A percentile compares a stretch with the other conserved stretches of the same genome.
Conservation (phyloP, 2,113 vertebrate genomes). For the Ceyx margarethae region DNA sequence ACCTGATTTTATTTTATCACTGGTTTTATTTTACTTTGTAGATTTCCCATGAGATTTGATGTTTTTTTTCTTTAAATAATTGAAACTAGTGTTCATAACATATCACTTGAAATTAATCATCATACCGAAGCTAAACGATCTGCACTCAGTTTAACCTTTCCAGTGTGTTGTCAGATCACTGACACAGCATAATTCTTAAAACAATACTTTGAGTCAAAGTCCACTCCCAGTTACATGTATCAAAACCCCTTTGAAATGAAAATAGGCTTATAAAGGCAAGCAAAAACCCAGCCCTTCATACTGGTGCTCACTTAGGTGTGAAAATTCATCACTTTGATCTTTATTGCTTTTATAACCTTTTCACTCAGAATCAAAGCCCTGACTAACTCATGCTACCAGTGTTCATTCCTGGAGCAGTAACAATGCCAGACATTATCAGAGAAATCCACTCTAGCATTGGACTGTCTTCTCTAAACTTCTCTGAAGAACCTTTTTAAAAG, state of each 20-base stretch:
- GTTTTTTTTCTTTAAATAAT: conserved; percentile 29
- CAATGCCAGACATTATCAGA: not conserved
- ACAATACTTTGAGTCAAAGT: not conserved
- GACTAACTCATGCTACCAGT: not conserved
- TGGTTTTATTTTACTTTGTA: not conserved
- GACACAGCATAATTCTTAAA: not conserved
- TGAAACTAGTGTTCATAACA: not conserved
- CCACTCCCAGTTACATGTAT: not conserved
- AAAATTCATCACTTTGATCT: not conserved
- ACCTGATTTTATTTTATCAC: not conserved
- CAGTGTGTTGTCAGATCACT: not conserved
- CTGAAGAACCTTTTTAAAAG: not conserved
- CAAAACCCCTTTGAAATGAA: conserved; percentile 2
- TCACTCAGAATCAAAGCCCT: not conserved
- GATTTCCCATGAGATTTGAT: not conserved
- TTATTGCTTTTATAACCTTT: conserved; percentile 15
- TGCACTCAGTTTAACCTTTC: conserved; percentile 24
- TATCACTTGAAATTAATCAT: conserved; percentile 17
- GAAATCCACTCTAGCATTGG: not conserved
- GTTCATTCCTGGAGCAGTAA: not conserved
- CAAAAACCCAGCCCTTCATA: not conserved
- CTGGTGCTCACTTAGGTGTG: not conserved
- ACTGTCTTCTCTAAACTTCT: not conserved
- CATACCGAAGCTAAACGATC: not conserved
- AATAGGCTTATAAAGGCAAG: not conserved